Evolutionary conservation across 2,113 vertebrate species (phyloP).

Genomic region (Sprattus sprattus): DNA sequence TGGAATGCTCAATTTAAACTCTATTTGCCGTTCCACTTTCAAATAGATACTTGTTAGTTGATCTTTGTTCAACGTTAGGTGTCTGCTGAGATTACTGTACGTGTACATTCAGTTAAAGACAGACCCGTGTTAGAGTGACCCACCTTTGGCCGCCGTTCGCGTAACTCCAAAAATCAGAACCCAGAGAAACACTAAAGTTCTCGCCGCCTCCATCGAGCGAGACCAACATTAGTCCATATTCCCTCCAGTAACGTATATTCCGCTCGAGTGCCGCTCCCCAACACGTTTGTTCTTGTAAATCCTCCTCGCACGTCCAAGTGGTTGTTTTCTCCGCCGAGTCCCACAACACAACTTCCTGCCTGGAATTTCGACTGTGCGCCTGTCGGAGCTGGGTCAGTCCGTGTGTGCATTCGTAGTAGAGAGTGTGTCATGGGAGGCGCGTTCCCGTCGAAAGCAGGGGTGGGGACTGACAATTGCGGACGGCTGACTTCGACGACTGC

Average conservation of each 20-base stretch:
- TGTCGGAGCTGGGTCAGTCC: background rate
- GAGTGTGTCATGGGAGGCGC: constrained; percentile 59
- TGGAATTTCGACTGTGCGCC: constrained; percentile 42
- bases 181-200: constrained; percentile 71
- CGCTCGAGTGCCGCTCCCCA: background rate
- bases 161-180: constrained; percentile 65
- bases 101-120: background rate
- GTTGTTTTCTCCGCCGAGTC: constrained; percentile 7
- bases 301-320: background rate
- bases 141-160: constrained; percentile 60
- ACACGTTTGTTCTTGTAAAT: background rate
- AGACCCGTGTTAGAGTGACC: constrained; percentile 12
- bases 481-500: constrained; percentile 18
- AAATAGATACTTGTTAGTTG: background rate
- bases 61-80: background rate
- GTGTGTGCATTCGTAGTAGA: constrained; percentile 44
- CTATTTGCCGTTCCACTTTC: background rate
- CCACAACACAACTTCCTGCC: constrained; percentile 45
- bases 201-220: constrained; percentile 69
- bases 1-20: constrained; percentile 27
- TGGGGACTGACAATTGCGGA: constrained; percentile 61
- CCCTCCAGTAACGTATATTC: background rate
- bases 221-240: constrained; percentile 63
- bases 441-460: constrained; percentile 60
- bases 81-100: background rate